Evolutionary conservation across 2,797 vertebrate genomes (phyloP), one percentile per base, ranked within the genome.

Genomic region (Prionace glauca): DNA sequence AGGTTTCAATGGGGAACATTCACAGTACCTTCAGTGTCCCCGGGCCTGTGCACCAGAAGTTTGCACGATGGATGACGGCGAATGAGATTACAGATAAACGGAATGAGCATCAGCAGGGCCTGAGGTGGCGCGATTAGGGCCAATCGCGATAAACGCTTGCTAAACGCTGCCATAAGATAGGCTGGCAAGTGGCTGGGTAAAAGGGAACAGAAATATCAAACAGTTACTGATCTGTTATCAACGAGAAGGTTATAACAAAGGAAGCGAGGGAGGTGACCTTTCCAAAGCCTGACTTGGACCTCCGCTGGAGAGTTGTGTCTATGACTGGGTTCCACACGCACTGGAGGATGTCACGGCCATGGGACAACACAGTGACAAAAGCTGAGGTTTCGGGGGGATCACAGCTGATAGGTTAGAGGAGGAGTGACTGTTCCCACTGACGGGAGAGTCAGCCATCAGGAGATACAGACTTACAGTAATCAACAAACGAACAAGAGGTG

Each of bases 1-100:
- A 50, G n/a, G 41, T 18, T 84, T 41, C 36, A 41, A 5, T 20
- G 18, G 36, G 41, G 79, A 20, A 41, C 36, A 84, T 41, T 41
- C 81, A 1, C 24, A 74, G 97, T 45, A 98, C 98, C 98, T 87
- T 95, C 96, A 14, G 96, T 96, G 81, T 97, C 96, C 0, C 95
- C 96, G 0, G 99, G 99, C 9, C 98, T 98, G 97, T 99, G 99
- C 26, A 99, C 97, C 0, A 99, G 98, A 96, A 98, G 97, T 9
- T 97, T 97, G 97, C 98, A 98, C 0, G 98, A 97, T 0, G 99
- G 99, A 96, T 99, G 99, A 86, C 99, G 98, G 0, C 99, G 98
- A 45, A 99, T 98, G 71, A 99, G 98, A 96, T 99, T 99, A 96
- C 98, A 99, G 97, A 99, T 97, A 96, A 99, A 99, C 32, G 99